phyloP scores from a whole-genome alignment of 1,140 invertebrate genomes.

The Spodoptera frugiperda region DNA sequence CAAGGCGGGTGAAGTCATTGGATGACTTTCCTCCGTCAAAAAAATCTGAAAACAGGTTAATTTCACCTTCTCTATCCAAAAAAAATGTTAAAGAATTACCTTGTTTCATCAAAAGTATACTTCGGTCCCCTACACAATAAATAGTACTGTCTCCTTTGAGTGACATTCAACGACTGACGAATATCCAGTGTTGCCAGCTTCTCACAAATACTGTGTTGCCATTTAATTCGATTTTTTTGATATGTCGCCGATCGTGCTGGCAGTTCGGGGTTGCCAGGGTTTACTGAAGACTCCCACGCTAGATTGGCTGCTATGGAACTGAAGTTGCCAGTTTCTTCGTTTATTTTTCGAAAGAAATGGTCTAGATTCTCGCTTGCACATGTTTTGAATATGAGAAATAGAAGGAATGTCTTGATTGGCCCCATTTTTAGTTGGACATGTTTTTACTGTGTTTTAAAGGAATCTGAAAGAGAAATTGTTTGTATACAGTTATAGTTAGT shows the following conservation, averaged over 20 bases:
- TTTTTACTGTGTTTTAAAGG: neutral
- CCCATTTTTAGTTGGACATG: conserved; percentile 6
- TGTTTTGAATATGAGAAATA: conserved; percentile 30
- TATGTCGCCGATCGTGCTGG: conserved; percentile 55
- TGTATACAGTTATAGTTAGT: too few relatives aligned
- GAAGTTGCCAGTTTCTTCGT: conserved; percentile 61
- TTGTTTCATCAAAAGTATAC: conserved; percentile 65
- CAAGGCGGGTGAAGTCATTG: too few relatives aligned
- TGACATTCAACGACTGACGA: conserved; percentile 60
- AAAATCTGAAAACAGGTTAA: too few relatives aligned
- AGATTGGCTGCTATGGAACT: conserved; percentile 66
- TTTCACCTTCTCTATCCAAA: too few relatives aligned
- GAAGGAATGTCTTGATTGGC: neutral
- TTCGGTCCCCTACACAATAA: conserved; percentile 69
- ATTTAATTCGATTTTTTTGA: conserved; percentile 61
- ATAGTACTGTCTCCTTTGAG: conserved; percentile 67
- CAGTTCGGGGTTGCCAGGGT: conserved; percentile 57
- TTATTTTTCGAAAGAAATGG: conserved; percentile 51
- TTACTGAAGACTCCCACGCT: conserved; percentile 66
- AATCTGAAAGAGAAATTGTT: conserved; percentile 3
- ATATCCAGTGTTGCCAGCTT: conserved; percentile 56
- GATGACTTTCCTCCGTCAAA: too few relatives aligned
- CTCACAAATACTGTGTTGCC: conserved; percentile 64
- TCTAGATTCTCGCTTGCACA: conserved; percentile 25
- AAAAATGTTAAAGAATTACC: too few relatives aligned